Percentiles rank a stretch among this genome's conserved stretches.
phyloP scores from a whole-genome alignment of 2,113 vertebrate genomes.

The Rhinolophus sinicus region DNA sequence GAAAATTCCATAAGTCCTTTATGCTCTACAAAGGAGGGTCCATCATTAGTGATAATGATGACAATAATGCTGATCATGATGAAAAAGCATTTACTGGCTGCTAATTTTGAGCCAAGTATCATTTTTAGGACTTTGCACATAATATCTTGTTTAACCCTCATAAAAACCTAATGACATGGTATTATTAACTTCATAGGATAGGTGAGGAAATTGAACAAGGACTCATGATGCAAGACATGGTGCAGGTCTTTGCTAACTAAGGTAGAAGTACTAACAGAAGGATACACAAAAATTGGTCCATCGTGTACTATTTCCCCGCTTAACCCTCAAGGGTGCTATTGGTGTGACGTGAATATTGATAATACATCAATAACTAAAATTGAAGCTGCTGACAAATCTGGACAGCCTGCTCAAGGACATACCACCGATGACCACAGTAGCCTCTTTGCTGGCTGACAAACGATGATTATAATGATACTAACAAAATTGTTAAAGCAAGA shows the following conservation, averaged over 20 bases:
- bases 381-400: background rate
- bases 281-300: background rate
- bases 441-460: background rate
- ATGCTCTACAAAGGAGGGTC: background rate
- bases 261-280: background rate
- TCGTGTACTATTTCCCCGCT: background rate
- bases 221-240: background rate
- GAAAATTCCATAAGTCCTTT: background rate
- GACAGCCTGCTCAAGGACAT: background rate
- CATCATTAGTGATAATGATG: background rate
- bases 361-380: background rate
- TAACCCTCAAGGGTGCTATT: background rate
- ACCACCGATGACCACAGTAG: background rate
- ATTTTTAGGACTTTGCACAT: background rate
- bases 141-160: background rate
- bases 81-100: background rate
- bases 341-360: background rate
- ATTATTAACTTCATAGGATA: background rate
- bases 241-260: background rate
- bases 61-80: background rate
- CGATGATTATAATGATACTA: background rate
- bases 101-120: background rate
- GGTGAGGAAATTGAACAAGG: background rate
- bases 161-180: background rate
- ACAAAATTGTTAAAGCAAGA: background rate